phyloP scores from a whole-genome alignment of 1,140 invertebrate species.

The Drusus annulatus region DNA sequence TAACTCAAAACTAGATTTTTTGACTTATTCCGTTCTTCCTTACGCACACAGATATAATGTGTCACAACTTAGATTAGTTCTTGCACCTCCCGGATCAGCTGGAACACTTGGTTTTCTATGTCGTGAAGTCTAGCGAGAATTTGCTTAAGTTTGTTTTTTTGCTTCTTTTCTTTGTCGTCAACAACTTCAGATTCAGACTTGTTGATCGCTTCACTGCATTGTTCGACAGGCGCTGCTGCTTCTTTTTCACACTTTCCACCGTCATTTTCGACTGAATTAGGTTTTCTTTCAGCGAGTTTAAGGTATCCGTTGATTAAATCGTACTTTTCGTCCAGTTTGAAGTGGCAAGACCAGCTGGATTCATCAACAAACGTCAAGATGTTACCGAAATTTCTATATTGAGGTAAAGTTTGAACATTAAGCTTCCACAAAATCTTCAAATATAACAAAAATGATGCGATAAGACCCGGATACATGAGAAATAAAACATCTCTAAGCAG shows the following conservation, averaged over 20 bases:
- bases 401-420: neutral
- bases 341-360: neutral
- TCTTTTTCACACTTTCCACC: neutral
- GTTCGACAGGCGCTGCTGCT: neutral
- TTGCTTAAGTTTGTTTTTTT: neutral
- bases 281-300: neutral
- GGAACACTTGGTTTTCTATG: neutral
- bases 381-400: neutral
- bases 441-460: neutral
- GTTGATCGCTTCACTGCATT: neutral
- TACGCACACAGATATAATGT: too few species aligned
- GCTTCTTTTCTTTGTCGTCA: neutral
- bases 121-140: neutral
- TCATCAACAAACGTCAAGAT: neutral
- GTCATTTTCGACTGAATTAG: neutral
- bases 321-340: neutral
- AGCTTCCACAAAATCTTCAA: conserved; percentile 1
- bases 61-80: neutral
- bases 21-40: too few species aligned
- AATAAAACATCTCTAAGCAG: neutral
- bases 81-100: neutral
- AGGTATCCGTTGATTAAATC: neutral
- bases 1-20: too few species aligned
- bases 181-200: neutral
- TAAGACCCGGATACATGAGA: neutral